Evolutionary conservation across 2,888 invertebrate genomes (phyloP).

Genomic region (Nephrotoma guestfalica): DNA sequence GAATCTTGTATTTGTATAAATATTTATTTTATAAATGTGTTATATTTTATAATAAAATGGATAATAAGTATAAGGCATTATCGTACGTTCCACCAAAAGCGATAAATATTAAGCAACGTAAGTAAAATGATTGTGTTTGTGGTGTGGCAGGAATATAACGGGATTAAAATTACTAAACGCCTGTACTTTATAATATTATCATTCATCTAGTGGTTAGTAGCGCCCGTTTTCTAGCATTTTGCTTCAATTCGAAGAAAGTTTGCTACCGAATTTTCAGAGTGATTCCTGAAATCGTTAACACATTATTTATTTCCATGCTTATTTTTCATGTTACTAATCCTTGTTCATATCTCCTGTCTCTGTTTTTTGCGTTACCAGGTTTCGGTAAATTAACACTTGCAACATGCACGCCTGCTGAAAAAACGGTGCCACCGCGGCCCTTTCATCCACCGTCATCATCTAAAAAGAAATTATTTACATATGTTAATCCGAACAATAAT

Average conservation of each 20-base stretch:
- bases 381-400: slow-evolving; percentile 29
- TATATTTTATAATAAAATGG: not conserved
- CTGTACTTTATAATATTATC: too few relatives aligned
- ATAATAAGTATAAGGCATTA: not conserved
- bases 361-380: slow-evolving; percentile 13
- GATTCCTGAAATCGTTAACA: too few relatives aligned
- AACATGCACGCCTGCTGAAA: slow-evolving; percentile 14
- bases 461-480: not conserved
- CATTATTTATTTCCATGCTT: too few relatives aligned
- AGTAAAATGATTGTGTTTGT: not conserved
- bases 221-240: too few relatives aligned
- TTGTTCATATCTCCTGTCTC: not conserved
- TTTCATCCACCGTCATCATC: not conserved
- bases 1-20: not conserved
- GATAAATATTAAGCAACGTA: not conserved
- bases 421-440: not conserved
- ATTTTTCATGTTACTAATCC: not conserved
- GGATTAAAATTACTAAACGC: too few relatives aligned
- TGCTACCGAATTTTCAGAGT: too few relatives aligned
- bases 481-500: not conserved
- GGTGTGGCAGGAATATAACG: too few relatives aligned
- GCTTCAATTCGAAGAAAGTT: too few relatives aligned
- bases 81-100: not conserved
- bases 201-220: too few relatives aligned
- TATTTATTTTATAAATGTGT: not conserved